Base-by-base conservation (phyloP, 2,113 vertebrate species). In the Microtus richardsoni region DNA sequence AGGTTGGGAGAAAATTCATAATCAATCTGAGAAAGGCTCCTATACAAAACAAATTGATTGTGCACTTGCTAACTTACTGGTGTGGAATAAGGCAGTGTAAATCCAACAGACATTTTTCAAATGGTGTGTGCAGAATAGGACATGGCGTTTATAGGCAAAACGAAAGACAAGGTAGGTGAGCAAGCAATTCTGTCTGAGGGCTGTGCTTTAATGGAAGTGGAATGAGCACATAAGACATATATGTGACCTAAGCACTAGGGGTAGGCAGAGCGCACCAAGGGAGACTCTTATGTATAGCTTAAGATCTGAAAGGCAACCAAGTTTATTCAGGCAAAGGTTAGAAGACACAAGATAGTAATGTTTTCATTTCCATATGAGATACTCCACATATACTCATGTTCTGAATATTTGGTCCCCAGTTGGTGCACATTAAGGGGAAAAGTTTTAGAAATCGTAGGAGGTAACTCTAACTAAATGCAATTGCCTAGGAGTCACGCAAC, bases 11-110 rank as follows among this genome's bases (percentile, higher is more conserved):
- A 26, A 74, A 88, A 89, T 64, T 44, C 66, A 28, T 79, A 88
- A 94, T 79, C 85, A 86, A 52, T 95, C 80, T 89, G 44, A 86
- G 28, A 92, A 77, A 33, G 28, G 24, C 64, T 92, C 5, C 14
- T 58, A 44, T 80, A 39, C 64, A 73, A 47, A 79, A 66, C 78
- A 75, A 80, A 80, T 80, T 85, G 93, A 79, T 88, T 84, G 26
- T 4, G 44, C 39, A 70, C 87, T 94, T 95, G 47, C 47, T 75
- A 75, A 49, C 60, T 44, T 88, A 77, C 49, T 83, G 49, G 39
- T 70, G 21, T 93, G 60, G 11, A 91, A 91, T 91, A 91, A 83
- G 47, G 33, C 30, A 47, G 2, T 36, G 44, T 66, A 83, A 90
- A 91, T 75, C 24, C 49, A 71, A 68, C 2, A 75, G 33, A 26